phyloP scores from a whole-genome alignment of 2,113 vertebrate genomes.

The Lamprotornis superbus region DNA sequence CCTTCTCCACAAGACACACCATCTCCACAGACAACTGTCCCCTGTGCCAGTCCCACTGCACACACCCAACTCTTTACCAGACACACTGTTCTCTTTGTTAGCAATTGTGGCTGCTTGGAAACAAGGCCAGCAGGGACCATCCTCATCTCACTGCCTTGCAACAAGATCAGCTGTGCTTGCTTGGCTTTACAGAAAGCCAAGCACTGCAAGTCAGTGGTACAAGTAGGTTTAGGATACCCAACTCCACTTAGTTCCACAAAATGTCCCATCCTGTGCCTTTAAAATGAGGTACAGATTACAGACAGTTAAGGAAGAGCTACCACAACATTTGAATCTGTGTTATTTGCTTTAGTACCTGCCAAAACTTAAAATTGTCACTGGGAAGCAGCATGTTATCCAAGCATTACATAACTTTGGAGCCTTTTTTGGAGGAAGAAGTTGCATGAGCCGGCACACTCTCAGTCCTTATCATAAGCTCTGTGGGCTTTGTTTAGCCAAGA shows the following conservation, averaged over 20 bases:
- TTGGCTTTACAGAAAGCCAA: not conserved
- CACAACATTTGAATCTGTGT: not conserved
- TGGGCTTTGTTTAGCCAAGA: not conserved
- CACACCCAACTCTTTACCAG: not conserved
- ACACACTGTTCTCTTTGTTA: not conserved
- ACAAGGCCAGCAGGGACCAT: not conserved
- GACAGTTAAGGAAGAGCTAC: not conserved
- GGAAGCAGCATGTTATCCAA: not conserved
- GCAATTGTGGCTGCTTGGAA: not conserved
- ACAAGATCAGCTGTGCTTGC: not conserved
- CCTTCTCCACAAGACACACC: not conserved
- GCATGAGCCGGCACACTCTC: fast-evolving
- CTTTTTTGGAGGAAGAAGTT: not conserved
- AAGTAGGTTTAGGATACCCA: not conserved
- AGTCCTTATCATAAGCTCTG: not conserved
- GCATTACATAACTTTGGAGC: not conserved
- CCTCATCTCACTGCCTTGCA: not conserved
- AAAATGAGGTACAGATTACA: not conserved
- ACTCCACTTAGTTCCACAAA: not conserved
- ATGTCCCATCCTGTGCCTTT: not conserved
- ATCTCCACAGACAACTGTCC: not conserved
- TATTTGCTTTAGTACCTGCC: not conserved
- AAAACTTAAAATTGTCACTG: not conserved
- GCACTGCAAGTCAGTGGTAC: not conserved
- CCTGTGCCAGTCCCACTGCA: not conserved